phyloP scores from a whole-genome alignment of 2,113 vertebrate species.

The pig (Sus scrofa) region DNA sequence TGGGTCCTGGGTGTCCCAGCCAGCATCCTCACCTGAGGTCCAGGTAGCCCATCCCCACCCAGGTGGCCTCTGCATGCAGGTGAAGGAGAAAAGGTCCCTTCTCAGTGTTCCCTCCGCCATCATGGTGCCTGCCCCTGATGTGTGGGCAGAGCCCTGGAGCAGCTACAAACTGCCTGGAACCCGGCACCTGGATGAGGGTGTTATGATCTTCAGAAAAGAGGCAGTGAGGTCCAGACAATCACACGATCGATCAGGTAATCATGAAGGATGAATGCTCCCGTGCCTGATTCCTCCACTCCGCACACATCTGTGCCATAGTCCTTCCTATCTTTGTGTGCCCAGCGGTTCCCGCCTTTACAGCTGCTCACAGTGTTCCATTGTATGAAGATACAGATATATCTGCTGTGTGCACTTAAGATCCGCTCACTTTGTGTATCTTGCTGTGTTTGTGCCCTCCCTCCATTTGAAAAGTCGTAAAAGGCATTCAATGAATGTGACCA shows the following conservation, averaged over 20 bases:
- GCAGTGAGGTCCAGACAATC: constrained; percentile 31
- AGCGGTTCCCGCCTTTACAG: neutral
- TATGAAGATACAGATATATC: neutral
- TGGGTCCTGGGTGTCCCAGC: neutral
- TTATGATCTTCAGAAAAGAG: constrained; percentile 66
- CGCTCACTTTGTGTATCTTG: too few relatives aligned
- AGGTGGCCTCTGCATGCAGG: fast-evolving
- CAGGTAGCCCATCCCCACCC: neutral
- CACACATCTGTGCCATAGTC: neutral
- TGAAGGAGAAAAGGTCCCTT: neutral
- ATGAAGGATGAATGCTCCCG: too few relatives aligned
- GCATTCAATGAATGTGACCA: neutral
- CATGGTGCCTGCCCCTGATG: fast-evolving
- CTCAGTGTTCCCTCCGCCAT: neutral
- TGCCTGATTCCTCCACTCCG: neutral
- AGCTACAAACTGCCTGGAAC: neutral
- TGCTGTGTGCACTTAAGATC: too few relatives aligned
- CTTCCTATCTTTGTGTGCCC: constrained; percentile 26
- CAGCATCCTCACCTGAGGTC: fast-evolving
- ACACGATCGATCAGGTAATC: neutral
- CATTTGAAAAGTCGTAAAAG: neutral
- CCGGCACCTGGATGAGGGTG: neutral
- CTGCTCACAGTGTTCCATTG: too few relatives aligned
- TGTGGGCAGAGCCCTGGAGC: neutral
- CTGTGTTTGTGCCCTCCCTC: neutral